Evolutionary conservation across 2,113 vertebrate genomes (phyloP), one percentile per base, ranked within the genome.

Genomic region (Halcyon senegalensis): DNA sequence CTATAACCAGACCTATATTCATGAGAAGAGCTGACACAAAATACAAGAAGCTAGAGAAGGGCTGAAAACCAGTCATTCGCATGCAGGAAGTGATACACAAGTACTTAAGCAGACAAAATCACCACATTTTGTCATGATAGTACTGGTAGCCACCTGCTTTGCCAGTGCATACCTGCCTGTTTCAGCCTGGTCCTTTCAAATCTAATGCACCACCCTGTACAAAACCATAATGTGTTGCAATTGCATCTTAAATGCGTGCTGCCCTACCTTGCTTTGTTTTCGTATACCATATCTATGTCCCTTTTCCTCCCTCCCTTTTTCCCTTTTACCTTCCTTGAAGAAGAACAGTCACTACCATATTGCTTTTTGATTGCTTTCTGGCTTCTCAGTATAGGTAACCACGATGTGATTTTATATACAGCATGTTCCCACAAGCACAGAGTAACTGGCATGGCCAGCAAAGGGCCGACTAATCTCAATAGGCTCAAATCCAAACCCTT

Each of bases 271-370:
- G 9, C 4, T 59, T 50, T 0, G 2, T 72, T 72, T 75, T 53
- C 6, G 14, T 27, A 59, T 5, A 24, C 25, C 15, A 24, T 2
- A 21, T 87, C 4, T 13, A 7, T 16, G 13, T 30, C 70, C 3
- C 8, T 75, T 75, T 50, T 20, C 5, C 33, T 58, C 20, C 27
- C 6, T 16, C 7, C 5, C 33, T 17, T 58, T 53, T 63, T 16
- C 7, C 5, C 33, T 17, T 58, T 53, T 63, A 19, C 0, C 5
- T 48, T 35, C 13, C 20, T 74, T 41, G 17, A 63, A 66, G 17
- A 63, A 66, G 46, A 55, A 35, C 1, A 8, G 6, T 11, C 20
- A 21, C 27, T 69, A 10, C 11, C 20, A 35, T 0, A 0, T 6
- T 69, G 35, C 1, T 77, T 76, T 85, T 63, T 43, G 7, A 5